Evolutionary conservation across 2,888 invertebrate species (phyloP), one percentile per base, ranked within the genome.

Genomic region (Lottia gigantea): DNA sequence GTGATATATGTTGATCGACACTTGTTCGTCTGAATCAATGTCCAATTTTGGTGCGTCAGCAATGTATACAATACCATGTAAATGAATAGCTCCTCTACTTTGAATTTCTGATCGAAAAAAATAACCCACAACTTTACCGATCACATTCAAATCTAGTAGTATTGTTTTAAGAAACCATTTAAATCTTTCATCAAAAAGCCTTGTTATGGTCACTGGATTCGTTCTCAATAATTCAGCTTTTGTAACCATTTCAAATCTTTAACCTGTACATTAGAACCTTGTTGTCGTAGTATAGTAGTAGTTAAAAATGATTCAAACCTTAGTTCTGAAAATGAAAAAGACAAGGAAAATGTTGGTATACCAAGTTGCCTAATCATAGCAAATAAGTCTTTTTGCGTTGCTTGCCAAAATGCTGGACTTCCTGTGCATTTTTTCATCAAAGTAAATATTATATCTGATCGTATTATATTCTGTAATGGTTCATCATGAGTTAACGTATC

Each of bases 1-100:
- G 74, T n/a, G 74, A 62, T 25, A 77, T 40, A n/a, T 66, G 40
- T 4, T 70, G 67, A 25, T 74, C 75, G 31, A 74, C n/a, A 47
- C 15, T 47, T 47, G 2, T 2, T 47, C n/a, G n/a, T 47, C 47
- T 47, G 47, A 7, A n/a, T 47, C 47, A 16, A 16, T 47, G n/a
- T n/a, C 47, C 15, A 47, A n/a, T 16, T 16, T 6, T 6, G 47
- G 47, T 47, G 47, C 47, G n/a, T 47, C n/a, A 15, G 15, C 47
- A 16, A 47, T 47, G 16, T n/a, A 47, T 3, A 47, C n/a, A 15
- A 47, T 16, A n/a, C 16, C 47, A 47, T 47, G 16, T 47, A 47
- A 4, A 15, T 47, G 16, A n/a, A n/a, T 15, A 2, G 16, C 3
- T 47, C 47, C 47, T 47, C 47, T 47, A 15, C 15, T 6, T 47